Evolutionary conservation across 2,113 vertebrate species (phyloP).

Genomic region (Tetrax tetrax): DNA sequence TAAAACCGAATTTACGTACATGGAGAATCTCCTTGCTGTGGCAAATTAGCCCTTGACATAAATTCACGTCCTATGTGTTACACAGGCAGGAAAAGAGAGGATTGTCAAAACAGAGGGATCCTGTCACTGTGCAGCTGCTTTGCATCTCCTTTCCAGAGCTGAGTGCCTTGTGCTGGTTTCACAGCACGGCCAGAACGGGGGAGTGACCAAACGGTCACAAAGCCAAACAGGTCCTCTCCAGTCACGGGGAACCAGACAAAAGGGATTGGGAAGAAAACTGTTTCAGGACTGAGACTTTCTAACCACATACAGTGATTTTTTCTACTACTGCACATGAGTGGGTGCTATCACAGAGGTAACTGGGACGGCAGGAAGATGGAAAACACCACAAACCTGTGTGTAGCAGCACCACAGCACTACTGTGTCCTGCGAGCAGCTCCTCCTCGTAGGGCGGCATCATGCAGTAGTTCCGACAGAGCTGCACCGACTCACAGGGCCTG

Average conservation of each 20-base stretch:
- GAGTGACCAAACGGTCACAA: background rate
- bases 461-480: background rate
- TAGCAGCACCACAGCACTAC: background rate
- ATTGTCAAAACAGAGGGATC: background rate
- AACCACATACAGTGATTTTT: background rate
- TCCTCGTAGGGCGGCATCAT: accelerated
- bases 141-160: background rate
- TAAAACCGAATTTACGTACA: background rate
- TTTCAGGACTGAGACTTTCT: background rate
- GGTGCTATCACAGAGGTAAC: background rate
- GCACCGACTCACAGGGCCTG: accelerated
- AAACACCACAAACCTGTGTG: background rate
- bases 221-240: background rate
- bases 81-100: background rate
- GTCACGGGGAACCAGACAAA: background rate
- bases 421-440: background rate
- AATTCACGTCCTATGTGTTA: background rate
- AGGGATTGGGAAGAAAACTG: background rate
- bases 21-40: background rate
- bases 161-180: background rate
- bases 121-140: background rate
- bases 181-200: background rate
- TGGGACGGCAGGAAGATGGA: background rate
- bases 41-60: background rate
- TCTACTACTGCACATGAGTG: background rate